Evolutionary conservation across 2,113 vertebrate species (phyloP).

Genomic region (Elephantulus edwardii): DNA sequence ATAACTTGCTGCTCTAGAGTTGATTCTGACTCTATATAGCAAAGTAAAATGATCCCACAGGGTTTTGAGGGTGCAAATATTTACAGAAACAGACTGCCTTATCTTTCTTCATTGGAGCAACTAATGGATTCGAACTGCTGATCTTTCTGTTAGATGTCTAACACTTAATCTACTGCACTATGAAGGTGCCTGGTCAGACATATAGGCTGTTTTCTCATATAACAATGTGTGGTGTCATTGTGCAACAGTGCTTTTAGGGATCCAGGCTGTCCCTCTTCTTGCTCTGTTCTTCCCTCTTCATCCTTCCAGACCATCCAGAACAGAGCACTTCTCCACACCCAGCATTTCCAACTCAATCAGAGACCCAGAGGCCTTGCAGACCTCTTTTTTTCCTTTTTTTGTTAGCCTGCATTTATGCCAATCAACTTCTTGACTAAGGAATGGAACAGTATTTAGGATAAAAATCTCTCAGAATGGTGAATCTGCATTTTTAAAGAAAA

Average conservation of each 20-base stretch:
- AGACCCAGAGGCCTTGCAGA: accelerated
- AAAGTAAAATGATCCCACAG: too few species aligned
- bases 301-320: background rate
- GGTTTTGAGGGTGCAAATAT: too few species aligned
- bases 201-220: too few species aligned
- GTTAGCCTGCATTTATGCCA: background rate
- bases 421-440: conserved; percentile 1
- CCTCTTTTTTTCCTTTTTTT: background rate
- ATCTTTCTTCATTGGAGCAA: too few species aligned
- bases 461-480: background rate
- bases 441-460: conserved; percentile 9
- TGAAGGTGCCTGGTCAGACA: too few species aligned
- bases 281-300: background rate
- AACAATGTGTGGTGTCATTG: background rate
- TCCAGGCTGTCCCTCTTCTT: background rate
- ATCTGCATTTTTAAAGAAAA: conserved; percentile 29
- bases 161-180: too few species aligned
- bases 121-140: too few species aligned
- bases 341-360: background rate
- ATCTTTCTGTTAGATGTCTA: too few species aligned
- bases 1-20: too few species aligned
- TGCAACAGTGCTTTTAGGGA: background rate
- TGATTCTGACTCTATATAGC: too few species aligned
- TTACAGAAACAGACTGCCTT: too few species aligned
- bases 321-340: accelerated